Evolutionary conservation across 2,888 invertebrate genomes (phyloP), one percentile per base, ranked within the genome.

Genomic region (Drosophila meridionalis): DNA sequence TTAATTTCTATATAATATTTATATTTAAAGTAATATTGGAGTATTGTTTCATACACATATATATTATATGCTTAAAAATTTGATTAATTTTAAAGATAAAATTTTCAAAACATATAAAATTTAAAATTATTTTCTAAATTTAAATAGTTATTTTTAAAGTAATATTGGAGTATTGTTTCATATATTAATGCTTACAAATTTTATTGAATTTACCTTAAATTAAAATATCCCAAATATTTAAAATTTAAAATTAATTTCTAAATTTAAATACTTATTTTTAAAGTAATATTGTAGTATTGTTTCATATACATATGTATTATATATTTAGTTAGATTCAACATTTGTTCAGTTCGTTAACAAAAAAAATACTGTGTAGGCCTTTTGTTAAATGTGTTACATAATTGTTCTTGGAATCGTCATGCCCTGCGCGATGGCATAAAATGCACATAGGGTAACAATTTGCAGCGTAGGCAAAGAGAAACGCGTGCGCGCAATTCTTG

Each of bases 401-500:
- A 9, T 32, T 45, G 45, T 1, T 14, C 11, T 9, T 4, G 9
- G 61, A 40, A 42, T 28, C 1, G 8, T 1, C 8, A 42, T 56
- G 12, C 32, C 20, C 30, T 0, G 2, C 2, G 52, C 2, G 5
- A 52, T 8, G 12, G 67, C 12, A 42, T 42, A 28, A 45, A 47
- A 52, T 3, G 43, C 4, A 28, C 52, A 53, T 64, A 68, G 73
- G 69, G 34, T 45, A 69, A 38, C 55, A 34, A 26, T 69, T 57
- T 69, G 52, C 42, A 43, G 20, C 8, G 56, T 26, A 28, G n/a
- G 45, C 53, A 28, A 28, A 28, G 38, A 59, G 32, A 53, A 28
- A 38, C 36, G 12, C 48, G 28, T 32, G 38, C 30, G 5, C 43
- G 50, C 14, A 34, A 14, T 26, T 58, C 26, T 26, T 26, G 40